Conservation (phyloP, 2,113 vertebrate genomes). For the Anseranas semipalmata region DNA sequence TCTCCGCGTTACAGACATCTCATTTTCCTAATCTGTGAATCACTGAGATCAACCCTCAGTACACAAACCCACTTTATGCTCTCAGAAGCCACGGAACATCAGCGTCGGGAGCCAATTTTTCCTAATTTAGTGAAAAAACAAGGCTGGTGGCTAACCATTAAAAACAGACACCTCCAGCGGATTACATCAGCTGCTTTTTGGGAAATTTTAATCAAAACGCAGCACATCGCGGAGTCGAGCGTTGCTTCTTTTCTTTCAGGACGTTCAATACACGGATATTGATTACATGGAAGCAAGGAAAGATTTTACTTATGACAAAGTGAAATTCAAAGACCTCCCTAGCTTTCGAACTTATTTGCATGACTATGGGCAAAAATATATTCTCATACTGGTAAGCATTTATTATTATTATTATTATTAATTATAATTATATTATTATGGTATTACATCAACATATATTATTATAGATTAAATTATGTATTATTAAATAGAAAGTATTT, state of each 20-base stretch:
- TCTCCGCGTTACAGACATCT: fast-evolving
- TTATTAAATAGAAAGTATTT: background rate
- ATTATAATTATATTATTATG: background rate
- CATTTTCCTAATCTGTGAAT: no score
- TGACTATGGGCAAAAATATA: slow-evolving; percentile 83
- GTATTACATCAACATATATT: no score
- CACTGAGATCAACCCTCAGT: background rate
- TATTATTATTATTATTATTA: background rate
- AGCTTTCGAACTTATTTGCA: slow-evolving; percentile 84
- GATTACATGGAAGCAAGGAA: slow-evolving; percentile 94
- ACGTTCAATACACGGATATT: slow-evolving; percentile 90
- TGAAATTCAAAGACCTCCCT: slow-evolving; percentile 82
- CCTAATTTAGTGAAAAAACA: background rate
- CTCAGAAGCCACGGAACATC: background rate
- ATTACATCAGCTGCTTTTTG: background rate
- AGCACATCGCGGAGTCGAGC: no score
- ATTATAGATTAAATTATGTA: no score
- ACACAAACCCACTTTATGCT: background rate
- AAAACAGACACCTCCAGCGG: background rate
- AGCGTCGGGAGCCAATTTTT: background rate
- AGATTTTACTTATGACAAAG: slow-evolving; percentile 88
- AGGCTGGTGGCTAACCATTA: background rate
- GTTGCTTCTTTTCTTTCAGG: slow-evolving; percentile 71
- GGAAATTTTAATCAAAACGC: no score
- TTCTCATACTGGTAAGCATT: slow-evolving; percentile 86